phyloP scores from a whole-genome alignment of 2,797 vertebrate species.

The Sebastes melanostomus region DNA sequence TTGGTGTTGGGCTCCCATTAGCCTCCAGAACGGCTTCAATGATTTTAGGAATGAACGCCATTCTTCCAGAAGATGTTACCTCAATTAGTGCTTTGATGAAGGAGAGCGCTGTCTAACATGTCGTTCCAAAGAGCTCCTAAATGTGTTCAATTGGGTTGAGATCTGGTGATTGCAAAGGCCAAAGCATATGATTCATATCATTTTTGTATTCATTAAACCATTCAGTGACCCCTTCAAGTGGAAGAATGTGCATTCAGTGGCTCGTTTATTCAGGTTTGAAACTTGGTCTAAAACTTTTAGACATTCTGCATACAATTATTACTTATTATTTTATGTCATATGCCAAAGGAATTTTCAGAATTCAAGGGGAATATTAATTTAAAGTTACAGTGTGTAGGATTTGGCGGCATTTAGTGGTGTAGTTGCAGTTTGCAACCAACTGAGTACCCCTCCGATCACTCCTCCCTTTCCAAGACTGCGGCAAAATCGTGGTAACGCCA shows the following conservation, averaged over 20 bases:
- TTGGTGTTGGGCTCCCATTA: neutral
- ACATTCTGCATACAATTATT: too few relatives aligned
- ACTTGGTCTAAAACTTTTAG: too few relatives aligned
- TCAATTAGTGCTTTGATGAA: neutral
- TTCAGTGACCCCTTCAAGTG: neutral
- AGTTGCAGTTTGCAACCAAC: too few relatives aligned
- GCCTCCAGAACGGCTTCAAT: neutral
- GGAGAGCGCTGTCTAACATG: neutral
- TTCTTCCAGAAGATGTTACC: neutral
- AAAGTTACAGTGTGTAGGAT: too few relatives aligned
- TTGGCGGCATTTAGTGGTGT: too few relatives aligned
- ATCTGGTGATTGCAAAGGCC: neutral
- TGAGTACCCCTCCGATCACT: too few relatives aligned
- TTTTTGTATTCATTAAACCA: neutral
- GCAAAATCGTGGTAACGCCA: too few relatives aligned
- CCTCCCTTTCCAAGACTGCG: too few relatives aligned
- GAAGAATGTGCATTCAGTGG: neutral
- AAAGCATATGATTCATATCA: neutral
- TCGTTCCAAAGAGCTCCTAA: neutral
- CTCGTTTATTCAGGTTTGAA: neutral
- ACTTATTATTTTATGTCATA: too few relatives aligned
- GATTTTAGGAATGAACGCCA: neutral
- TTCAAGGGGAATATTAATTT: neutral
- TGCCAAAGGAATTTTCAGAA: neutral
- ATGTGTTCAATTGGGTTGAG: neutral